Conservation (phyloP, 2,113 vertebrate species). For the Gambusia affinis region DNA sequence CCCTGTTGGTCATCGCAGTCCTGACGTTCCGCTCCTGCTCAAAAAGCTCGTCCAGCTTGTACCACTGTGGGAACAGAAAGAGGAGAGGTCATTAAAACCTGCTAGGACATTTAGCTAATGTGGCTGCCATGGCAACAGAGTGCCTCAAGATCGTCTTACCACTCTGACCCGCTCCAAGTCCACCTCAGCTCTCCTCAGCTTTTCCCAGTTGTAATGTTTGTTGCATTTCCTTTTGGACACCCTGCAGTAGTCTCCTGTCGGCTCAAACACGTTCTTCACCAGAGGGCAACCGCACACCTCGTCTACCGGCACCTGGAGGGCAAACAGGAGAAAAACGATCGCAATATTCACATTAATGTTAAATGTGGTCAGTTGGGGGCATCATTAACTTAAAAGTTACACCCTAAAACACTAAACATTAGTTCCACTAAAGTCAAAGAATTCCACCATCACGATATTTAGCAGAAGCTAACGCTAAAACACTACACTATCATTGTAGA, state of each 20-base stretch:
- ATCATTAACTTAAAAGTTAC: too few relatives aligned
- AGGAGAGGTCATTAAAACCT: not conserved
- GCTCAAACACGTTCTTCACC: constrained; percentile 90
- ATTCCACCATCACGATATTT: too few relatives aligned
- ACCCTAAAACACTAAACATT: too few relatives aligned
- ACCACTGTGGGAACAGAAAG: constrained; percentile 81
- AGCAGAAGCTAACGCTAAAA: too few relatives aligned
- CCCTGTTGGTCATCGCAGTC: constrained; percentile 93
- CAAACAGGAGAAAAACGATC: not conserved
- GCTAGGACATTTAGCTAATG: not conserved
- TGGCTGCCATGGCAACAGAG: not conserved
- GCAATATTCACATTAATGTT: not conserved
- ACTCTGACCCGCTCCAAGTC: constrained; percentile 91
- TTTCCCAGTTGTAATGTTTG: constrained; percentile 95
- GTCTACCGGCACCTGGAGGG: constrained; percentile 82
- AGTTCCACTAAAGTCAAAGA: too few relatives aligned
- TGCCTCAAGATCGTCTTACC: constrained; percentile 69
- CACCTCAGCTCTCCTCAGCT: constrained; percentile 90
- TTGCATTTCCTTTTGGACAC: constrained; percentile 92
- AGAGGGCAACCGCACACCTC: constrained; percentile 93
- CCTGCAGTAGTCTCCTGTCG: constrained; percentile 89
- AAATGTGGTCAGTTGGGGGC: not conserved
- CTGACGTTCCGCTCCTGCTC: constrained; percentile 93
- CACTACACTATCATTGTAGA: too few relatives aligned
- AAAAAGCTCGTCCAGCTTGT: constrained; percentile 93